Evolutionary conservation across 2,797 vertebrate species (phyloP).

Genomic region (Apogon talboti): DNA sequence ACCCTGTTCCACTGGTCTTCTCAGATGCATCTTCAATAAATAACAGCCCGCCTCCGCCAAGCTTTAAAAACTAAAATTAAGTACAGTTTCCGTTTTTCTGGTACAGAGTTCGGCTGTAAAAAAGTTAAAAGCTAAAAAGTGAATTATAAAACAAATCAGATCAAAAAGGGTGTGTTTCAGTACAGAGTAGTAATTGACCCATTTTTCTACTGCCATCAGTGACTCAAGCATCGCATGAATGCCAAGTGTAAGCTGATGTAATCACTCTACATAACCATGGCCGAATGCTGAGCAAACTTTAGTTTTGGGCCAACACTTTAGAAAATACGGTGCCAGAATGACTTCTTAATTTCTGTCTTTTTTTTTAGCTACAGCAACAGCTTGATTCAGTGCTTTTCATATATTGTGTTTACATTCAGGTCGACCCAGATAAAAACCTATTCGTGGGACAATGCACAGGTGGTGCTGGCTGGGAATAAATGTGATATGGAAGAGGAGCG

Average conservation of each 20-base stretch:
- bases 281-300: slow-evolving; percentile 44
- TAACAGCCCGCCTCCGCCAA: no score
- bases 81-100: no score
- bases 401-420: slow-evolving; percentile 75
- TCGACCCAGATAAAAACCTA: slow-evolving; percentile 99
- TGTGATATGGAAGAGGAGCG: slow-evolving; percentile 98
- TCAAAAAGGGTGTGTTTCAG: slow-evolving; percentile 9
- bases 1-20: no score
- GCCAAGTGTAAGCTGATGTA: slow-evolving; percentile 38
- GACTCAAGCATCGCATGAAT: slow-evolving; percentile 50
- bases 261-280: slow-evolving; percentile 18
- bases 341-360: background rate
- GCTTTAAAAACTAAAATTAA: no score
- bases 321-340: no score
- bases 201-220: slow-evolving; percentile 50
- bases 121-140: background rate
- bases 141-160: slow-evolving; percentile 28
- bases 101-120: background rate
- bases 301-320: background rate
- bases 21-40: no score
- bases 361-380: background rate
- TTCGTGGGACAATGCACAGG: slow-evolving; percentile 98
- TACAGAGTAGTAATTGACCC: slow-evolving; percentile 45
- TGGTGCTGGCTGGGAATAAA: slow-evolving; percentile 96
- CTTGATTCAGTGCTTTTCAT: no score